These are phyloP conservation scores for Fragum sueziense DNA, from an alignment of 2,888 invertebrate genomes.

Conservation along the genomic window DNA sequence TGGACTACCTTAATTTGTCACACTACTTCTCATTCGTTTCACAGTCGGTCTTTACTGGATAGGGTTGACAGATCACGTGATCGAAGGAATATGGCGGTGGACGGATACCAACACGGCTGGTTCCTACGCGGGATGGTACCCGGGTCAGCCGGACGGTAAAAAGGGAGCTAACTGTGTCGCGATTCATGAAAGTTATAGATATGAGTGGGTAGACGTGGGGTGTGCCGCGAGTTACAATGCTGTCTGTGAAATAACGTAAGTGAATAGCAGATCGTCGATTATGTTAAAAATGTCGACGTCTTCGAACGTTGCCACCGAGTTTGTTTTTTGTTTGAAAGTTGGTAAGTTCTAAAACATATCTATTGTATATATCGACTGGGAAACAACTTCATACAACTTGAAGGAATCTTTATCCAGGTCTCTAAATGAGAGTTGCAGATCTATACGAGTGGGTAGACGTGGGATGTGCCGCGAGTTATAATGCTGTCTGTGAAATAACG, in stretches of 20 bases:
- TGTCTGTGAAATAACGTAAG: slow-evolving; percentile 4
- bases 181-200: background rate
- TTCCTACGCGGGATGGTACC: slow-evolving; percentile 13
- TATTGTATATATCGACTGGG: background rate
- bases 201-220: background rate
- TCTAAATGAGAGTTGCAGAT: background rate
- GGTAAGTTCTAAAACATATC: background rate
- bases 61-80: slow-evolving; percentile 17
- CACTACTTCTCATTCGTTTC: no score
- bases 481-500: background rate
- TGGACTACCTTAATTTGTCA: no score
- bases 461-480: background rate
- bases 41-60: slow-evolving; percentile 19
- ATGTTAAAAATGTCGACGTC: background rate
- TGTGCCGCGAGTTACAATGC: background rate
- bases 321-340: background rate
- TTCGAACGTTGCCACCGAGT: background rate
- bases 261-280: background rate
- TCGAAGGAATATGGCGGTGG: slow-evolving; percentile 24
- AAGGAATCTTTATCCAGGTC: no score
- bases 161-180: slow-evolving; percentile 15
- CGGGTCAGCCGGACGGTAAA: slow-evolving; percentile 15
- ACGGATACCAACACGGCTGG: slow-evolving; percentile 8
- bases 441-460: slow-evolving; percentile 12
- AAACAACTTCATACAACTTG: no score